Conservation (phyloP, 2,888 invertebrate species). For the Eremobia ochroleuca region DNA sequence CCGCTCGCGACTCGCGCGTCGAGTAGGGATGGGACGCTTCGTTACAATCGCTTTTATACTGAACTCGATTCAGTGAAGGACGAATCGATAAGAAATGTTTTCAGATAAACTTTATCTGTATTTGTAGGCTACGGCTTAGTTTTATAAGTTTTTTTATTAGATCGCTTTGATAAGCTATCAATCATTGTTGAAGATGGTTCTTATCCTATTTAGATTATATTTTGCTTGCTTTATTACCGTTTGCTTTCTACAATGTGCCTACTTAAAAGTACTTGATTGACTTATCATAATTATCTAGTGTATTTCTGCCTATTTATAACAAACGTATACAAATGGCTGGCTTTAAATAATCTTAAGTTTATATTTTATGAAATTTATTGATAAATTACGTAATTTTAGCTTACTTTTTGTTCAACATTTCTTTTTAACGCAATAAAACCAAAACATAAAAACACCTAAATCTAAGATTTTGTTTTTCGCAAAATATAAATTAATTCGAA, state of each 20-base stretch:
- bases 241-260: not conserved
- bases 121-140: conserved; percentile 57
- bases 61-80: conserved; percentile 58
- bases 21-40: conserved; percentile 68
- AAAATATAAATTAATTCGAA: not conserved
- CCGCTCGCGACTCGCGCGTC: conserved; percentile 56
- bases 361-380: not conserved
- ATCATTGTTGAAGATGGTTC: conserved; percentile 62
- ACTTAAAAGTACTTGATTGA: conserved; percentile 4
- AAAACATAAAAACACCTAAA: too few species aligned
- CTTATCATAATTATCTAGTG: conserved; percentile 3
- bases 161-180: conserved; percentile 61
- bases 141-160: conserved; percentile 59
- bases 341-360: not conserved
- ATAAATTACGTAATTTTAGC: not conserved
- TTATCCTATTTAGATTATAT: conserved; percentile 51
- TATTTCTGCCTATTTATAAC: conserved; percentile 11
- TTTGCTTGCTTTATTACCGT: conserved; percentile 8
- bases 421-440: not conserved
- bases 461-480: too few species aligned
- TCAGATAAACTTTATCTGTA: conserved; percentile 66
- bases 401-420: not conserved
- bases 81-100: conserved; percentile 64
- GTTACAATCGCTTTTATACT: conserved; percentile 66
- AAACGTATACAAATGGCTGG: not conserved